Percentiles rank a stretch among this genome's conserved stretches.
Conservation (phyloP, 2,113 vertebrate genomes). For the Mandrillus leucophaeus region DNA sequence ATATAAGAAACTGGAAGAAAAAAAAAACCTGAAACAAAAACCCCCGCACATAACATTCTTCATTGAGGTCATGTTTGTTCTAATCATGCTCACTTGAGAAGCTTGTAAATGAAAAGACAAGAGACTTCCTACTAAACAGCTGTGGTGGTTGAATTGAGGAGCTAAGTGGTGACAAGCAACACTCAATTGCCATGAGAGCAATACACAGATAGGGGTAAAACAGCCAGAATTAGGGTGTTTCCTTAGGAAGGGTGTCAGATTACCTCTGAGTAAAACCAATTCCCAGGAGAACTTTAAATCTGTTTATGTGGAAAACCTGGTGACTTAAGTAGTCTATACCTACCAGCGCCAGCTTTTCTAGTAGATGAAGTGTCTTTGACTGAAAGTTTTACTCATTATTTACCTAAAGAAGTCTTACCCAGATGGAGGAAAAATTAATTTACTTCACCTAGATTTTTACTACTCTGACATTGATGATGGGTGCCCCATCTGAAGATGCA, state of each 20-base stretch:
- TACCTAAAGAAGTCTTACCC: not conserved
- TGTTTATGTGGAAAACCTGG: not conserved
- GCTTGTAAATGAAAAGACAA: not conserved
- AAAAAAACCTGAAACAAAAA: not conserved
- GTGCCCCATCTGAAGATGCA: not conserved
- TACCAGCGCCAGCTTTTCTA: not conserved
- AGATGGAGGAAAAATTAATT: not conserved
- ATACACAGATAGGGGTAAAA: not conserved
- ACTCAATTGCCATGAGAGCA: accelerated
- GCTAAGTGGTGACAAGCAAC: not conserved
- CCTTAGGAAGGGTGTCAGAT: not conserved
- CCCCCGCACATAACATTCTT: not conserved
- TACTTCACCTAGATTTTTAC: not conserved
- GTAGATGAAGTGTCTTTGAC: not conserved
- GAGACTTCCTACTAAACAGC: not conserved
- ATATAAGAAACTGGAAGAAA: not conserved
- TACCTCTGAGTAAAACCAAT: not conserved
- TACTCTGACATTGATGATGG: not conserved
- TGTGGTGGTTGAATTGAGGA: no score
- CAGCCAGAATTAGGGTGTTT: not conserved
- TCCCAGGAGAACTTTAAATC: not conserved
- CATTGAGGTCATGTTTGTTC: not conserved
- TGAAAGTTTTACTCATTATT: not conserved
- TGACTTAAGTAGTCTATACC: not conserved
- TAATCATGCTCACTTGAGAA: not conserved